These are phyloP conservation scores for Agapetus fuscipes DNA, from an alignment of 2,888 invertebrate genomes.

Conservation along the genomic window DNA sequence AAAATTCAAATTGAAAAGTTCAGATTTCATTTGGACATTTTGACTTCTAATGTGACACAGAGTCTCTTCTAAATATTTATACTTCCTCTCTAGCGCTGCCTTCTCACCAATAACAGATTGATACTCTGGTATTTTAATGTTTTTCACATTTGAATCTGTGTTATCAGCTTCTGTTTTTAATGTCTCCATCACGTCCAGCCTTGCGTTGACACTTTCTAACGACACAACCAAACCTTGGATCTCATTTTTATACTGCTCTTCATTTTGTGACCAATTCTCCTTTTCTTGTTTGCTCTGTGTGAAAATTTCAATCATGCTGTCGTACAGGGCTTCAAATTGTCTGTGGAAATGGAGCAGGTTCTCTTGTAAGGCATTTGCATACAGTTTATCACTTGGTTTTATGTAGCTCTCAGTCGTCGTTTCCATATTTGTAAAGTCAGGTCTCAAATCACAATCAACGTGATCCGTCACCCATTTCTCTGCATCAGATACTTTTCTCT, in stretches of 20 bases:
- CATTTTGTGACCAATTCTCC: conserved; percentile 37
- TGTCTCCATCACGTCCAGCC: conserved; percentile 24
- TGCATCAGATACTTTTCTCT: neutral
- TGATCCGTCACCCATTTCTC: no score
- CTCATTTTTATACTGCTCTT: conserved; percentile 38
- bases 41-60: conserved; percentile 38
- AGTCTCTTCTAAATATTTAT: conserved; percentile 36
- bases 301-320: conserved; percentile 38
- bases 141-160: conserved; percentile 19
- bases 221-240: conserved; percentile 32
- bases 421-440: conserved; percentile 7
- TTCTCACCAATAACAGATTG: conserved; percentile 19
- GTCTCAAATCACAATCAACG: neutral
- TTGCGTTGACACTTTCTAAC: conserved; percentile 26
- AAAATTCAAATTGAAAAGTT: conserved; percentile 38
- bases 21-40: conserved; percentile 44
- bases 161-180: conserved; percentile 22
- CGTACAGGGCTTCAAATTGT: conserved; percentile 36
- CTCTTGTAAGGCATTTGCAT: conserved; percentile 11
- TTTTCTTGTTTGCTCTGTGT: conserved; percentile 35
- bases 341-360: conserved; percentile 32
- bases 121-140: conserved; percentile 24
- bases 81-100: conserved; percentile 34
- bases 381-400: conserved; percentile 8
- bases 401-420: conserved; percentile 10